Conservation (phyloP, 2,888 invertebrate species). For the Neoscelio sp. region DNA sequence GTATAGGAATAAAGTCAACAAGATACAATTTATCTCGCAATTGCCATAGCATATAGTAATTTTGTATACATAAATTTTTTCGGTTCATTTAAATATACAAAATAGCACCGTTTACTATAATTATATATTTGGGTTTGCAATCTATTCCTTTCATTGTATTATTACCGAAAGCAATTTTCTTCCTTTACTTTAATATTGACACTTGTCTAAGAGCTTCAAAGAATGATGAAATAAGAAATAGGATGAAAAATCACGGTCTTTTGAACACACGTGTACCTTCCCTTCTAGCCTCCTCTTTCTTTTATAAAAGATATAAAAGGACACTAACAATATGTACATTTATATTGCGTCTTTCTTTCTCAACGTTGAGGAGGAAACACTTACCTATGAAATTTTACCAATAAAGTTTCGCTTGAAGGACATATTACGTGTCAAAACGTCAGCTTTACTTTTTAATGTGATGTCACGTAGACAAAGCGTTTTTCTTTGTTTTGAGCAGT, state of each 20-base stretch:
- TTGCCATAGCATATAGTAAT: too few species aligned
- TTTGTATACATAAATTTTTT: too few species aligned
- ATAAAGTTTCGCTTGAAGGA: conserved; percentile 49
- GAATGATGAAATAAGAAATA: conserved; percentile 42
- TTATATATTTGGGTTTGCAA: too few species aligned
- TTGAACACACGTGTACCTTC: too few species aligned
- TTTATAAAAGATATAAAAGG: conserved; percentile 31
- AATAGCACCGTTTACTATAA: too few species aligned
- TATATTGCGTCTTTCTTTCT: conserved; percentile 49
- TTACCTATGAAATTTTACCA: conserved; percentile 44
- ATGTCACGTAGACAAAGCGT: conserved; percentile 22
- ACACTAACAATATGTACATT: conserved; percentile 52
- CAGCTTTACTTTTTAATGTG: conserved; percentile 42
- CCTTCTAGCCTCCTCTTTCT: conserved; percentile 31
- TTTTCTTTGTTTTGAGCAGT: conserved; percentile 18
- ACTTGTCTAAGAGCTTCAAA: conserved; percentile 19
- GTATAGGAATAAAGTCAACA: too few species aligned
- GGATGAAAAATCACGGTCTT: conserved; percentile 47
- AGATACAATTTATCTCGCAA: too few species aligned
- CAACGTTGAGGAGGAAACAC: conserved; percentile 33
- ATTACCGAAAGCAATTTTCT: too few species aligned
- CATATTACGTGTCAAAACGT: conserved; percentile 50
- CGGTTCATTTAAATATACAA: too few species aligned
- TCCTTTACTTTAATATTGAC: conserved; percentile 40
- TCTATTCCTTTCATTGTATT: too few species aligned